phyloP scores from a whole-genome alignment of 2,113 vertebrate species.

The Scortum barcoo region DNA sequence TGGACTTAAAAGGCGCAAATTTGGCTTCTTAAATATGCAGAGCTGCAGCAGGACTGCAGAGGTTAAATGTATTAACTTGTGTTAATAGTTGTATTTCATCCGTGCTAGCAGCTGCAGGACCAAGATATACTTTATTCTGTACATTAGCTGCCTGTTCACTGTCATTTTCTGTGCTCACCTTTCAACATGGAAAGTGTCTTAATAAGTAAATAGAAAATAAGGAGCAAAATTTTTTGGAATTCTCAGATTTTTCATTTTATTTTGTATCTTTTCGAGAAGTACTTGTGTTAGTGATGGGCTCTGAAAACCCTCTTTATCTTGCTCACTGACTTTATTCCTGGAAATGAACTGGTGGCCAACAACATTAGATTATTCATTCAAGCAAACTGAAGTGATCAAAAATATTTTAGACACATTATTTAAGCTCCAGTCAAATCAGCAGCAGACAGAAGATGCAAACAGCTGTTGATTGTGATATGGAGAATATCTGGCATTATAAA shows the following conservation, averaged over 20 bases:
- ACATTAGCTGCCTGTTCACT: neutral
- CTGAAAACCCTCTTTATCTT: too few species aligned
- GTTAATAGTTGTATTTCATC: slow-evolving; percentile 25
- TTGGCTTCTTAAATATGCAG: neutral
- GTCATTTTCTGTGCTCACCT: neutral
- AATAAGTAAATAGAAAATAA: neutral
- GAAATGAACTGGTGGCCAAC: neutral
- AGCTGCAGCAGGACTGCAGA: neutral
- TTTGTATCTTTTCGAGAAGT: neutral
- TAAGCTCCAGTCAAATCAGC: neutral
- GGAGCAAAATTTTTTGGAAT: neutral
- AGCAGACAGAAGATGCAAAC: neutral
- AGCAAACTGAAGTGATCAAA: neutral
- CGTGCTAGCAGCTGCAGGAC: slow-evolving; percentile 22
- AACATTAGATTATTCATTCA: neutral
- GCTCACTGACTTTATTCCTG: neutral
- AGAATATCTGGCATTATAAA: neutral
- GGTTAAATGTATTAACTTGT: slow-evolving; percentile 8
- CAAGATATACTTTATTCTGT: slow-evolving; percentile 5
- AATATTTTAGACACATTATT: neutral
- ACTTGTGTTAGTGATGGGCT: too few species aligned
- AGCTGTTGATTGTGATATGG: neutral
- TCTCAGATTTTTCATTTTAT: neutral
- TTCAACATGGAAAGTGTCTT: slow-evolving; percentile 8
- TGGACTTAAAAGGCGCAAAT: neutral